Conservation (phyloP, 2,797 vertebrate species). For the Neosilurus mollespiculum region DNA sequence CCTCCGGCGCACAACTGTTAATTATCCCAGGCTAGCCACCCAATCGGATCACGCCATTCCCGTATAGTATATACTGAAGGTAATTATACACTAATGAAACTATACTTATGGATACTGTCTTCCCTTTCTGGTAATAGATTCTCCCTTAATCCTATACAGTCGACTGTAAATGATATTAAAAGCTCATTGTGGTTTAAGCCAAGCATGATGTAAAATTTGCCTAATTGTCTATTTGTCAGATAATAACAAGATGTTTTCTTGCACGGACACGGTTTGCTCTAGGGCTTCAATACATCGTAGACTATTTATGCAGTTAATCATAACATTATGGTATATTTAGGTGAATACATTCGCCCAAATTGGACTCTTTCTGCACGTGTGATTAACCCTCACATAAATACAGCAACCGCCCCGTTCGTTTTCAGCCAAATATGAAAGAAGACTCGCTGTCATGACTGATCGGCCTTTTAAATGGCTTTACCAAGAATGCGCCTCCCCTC, state of each 20-base stretch:
- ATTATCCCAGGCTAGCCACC: too few relatives aligned
- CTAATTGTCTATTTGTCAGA: not conserved
- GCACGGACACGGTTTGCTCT: not conserved
- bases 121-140: too few relatives aligned
- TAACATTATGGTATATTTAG: not conserved
- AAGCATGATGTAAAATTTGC: not conserved
- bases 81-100: too few relatives aligned
- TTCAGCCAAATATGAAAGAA: not conserved
- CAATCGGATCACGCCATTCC: too few relatives aligned
- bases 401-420: not conserved
- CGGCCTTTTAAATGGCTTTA: slow-evolving; percentile 1
- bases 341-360: not conserved
- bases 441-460: slow-evolving; percentile 1
- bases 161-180: not conserved
- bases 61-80: too few relatives aligned
- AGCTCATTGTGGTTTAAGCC: not conserved
- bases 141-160: not conserved
- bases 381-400: not conserved
- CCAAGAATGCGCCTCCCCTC: slow-evolving; percentile 1
- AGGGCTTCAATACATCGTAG: not conserved
- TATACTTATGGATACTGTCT: too few relatives aligned
- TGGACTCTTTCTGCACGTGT: not conserved
- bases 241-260: not conserved
- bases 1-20: too few relatives aligned
- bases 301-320: not conserved